Evolutionary conservation across 1,140 invertebrate species (phyloP).

Genomic region (Ooceraea biroi): DNA sequence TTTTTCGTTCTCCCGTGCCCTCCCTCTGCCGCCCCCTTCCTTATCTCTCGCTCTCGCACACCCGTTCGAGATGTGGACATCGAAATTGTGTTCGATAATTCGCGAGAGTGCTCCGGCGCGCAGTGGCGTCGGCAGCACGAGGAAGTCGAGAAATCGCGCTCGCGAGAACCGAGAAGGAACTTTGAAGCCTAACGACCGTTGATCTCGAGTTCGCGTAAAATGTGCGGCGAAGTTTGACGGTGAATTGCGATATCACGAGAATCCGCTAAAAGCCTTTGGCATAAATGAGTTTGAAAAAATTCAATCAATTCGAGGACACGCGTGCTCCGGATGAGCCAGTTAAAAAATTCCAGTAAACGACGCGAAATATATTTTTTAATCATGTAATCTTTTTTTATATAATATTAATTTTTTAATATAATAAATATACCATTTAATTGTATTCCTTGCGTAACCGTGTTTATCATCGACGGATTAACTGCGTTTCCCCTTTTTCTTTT

Average conservation of each 20-base stretch:
- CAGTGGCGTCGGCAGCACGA: conserved; percentile 51
- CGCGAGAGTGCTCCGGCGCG: conserved; percentile 47
- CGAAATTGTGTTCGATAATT: conserved; percentile 63
- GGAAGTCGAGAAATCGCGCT: conserved; percentile 24
- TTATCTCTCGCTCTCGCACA: conserved; percentile 52
- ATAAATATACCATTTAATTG: too few species aligned
- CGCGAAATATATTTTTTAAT: too few species aligned
- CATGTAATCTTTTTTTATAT: too few species aligned
- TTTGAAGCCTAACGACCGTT: background rate
- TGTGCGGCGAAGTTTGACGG: too few species aligned
- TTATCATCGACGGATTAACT: conserved; percentile 1
- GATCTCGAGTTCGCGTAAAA: too few species aligned
- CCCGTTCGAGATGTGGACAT: conserved; percentile 59
- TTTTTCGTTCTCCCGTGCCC: background rate
- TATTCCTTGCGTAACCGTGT: background rate
- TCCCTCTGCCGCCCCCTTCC: background rate
- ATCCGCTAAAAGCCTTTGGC: too few species aligned
- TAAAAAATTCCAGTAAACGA: too few species aligned
- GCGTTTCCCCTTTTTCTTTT: background rate
- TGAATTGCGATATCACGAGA: too few species aligned
- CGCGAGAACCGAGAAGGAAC: background rate
- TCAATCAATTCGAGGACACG: too few species aligned
- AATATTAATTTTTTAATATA: too few species aligned
- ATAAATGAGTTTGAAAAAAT: too few species aligned
- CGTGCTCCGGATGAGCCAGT: too few species aligned